A percentile compares a stretch with the other conserved stretches of the same genome.
These are phyloP conservation scores for Drosophila orena DNA, from an alignment of 1,140 invertebrate genomes.

Conservation along the genomic window DNA sequence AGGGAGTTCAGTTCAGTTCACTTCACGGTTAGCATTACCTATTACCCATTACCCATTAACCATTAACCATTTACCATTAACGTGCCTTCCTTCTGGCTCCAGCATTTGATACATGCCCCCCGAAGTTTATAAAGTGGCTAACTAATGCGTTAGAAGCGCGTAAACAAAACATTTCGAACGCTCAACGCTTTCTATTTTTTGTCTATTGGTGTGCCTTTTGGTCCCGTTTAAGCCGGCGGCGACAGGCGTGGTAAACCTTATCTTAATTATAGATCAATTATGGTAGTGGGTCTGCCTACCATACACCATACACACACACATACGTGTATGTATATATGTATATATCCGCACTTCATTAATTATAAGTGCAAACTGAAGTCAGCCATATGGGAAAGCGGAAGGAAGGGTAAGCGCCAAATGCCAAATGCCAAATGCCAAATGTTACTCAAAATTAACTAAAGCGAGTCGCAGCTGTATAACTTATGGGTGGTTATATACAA, in stretches of 20 bases:
- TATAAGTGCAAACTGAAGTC: constrained; percentile 44
- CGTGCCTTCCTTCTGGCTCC: constrained; percentile 1
- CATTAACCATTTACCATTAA: constrained; percentile 10
- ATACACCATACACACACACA: too few species aligned
- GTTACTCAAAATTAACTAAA: constrained; percentile 32
- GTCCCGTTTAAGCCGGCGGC: constrained; percentile 37
- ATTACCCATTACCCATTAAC: constrained; percentile 2
- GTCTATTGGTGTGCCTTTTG: neutral
- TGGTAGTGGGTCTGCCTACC: constrained; percentile 41
- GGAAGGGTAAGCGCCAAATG: neutral
- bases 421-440: constrained; percentile 10
- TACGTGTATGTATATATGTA: neutral
- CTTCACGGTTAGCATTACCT: constrained; percentile 44
- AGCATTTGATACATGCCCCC: constrained; percentile 4
- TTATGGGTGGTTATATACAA: constrained; percentile 11
- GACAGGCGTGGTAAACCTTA: constrained; percentile 68
- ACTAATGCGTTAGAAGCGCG: constrained; percentile 54
- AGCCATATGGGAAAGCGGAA: constrained; percentile 20
- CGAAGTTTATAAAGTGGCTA: constrained; percentile 38
- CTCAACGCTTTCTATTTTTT: constrained; percentile 40
- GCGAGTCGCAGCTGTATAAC: constrained; percentile 10
- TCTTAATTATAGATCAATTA: constrained; percentile 83
- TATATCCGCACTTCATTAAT: constrained; percentile 42
- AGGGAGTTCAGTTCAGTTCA: constrained; percentile 30
- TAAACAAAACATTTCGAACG: constrained; percentile 57